Conservation (phyloP, 2,113 vertebrate species). For the Pachyramphus minor region DNA sequence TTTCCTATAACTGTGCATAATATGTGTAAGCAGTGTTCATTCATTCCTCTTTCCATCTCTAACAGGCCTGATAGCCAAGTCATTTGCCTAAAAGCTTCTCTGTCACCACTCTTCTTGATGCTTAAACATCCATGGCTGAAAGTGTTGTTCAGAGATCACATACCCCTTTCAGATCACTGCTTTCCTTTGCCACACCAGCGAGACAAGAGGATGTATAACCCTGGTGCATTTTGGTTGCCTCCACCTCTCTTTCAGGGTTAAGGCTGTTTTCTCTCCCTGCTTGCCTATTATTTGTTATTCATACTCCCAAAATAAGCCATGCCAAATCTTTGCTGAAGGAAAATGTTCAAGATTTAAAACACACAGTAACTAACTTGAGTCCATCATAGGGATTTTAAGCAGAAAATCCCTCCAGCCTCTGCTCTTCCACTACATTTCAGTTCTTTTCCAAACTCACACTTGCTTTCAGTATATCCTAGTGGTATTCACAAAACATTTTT, state of each 20-base stretch:
- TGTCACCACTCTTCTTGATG: background rate
- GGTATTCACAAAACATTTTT: background rate
- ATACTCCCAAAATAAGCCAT: background rate
- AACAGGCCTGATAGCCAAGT: background rate
- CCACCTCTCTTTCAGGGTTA: background rate
- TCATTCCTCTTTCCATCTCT: background rate
- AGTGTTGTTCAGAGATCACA: background rate
- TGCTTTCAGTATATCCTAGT: background rate
- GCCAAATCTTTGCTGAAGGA: background rate
- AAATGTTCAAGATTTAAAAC: background rate
- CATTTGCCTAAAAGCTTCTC: conserved; percentile 7
- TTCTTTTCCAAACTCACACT: background rate
- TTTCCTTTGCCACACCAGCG: background rate
- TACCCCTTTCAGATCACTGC: background rate
- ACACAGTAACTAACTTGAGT: background rate
- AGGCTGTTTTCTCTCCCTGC: background rate
- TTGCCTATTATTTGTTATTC: background rate
- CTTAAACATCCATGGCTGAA: background rate
- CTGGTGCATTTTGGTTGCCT: background rate
- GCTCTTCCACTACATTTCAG: background rate
- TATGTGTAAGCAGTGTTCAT: background rate
- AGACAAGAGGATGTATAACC: background rate
- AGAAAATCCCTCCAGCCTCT: background rate
- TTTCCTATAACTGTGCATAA: background rate
- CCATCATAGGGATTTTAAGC: background rate